Evolutionary conservation across 2,888 invertebrate genomes (phyloP).

Genomic region (Morpho deidamia): DNA sequence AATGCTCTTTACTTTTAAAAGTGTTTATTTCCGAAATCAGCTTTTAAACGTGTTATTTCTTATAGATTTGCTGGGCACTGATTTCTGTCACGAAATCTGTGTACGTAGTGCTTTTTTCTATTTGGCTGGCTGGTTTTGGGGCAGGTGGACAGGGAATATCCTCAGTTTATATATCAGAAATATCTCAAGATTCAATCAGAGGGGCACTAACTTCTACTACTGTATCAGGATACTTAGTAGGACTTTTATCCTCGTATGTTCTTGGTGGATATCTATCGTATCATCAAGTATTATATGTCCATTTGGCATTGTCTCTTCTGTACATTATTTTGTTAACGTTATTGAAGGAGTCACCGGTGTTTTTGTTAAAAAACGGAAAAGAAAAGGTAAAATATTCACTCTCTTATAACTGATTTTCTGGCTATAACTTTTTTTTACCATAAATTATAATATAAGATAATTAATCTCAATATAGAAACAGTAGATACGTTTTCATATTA

Average conservation of each 20-base stretch:
- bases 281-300: conserved; percentile 42
- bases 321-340: conserved; percentile 42
- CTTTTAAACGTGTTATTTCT: conserved; percentile 5
- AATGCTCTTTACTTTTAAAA: too few relatives aligned
- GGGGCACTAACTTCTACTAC: conserved; percentile 53
- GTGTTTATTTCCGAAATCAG: not conserved
- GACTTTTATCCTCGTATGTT: conserved; percentile 49
- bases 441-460: not conserved
- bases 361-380: conserved; percentile 43
- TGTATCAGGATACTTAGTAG: conserved; percentile 49
- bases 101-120: conserved; percentile 41
- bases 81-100: conserved; percentile 46
- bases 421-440: not conserved
- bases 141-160: conserved; percentile 60
- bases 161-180: conserved; percentile 58
- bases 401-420: not conserved
- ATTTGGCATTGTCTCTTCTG: conserved; percentile 42
- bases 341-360: conserved; percentile 57
- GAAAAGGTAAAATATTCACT: conserved; percentile 39
- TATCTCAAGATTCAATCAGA: conserved; percentile 56
- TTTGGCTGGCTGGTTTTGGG: conserved; percentile 49
- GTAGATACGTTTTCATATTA: too few relatives aligned
- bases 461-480: not conserved
- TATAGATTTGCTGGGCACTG: conserved; percentile 56
- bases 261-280: conserved; percentile 54